Base-by-base conservation (phyloP, 2,888 invertebrate species). In the Ophioninae sp. region DNA sequence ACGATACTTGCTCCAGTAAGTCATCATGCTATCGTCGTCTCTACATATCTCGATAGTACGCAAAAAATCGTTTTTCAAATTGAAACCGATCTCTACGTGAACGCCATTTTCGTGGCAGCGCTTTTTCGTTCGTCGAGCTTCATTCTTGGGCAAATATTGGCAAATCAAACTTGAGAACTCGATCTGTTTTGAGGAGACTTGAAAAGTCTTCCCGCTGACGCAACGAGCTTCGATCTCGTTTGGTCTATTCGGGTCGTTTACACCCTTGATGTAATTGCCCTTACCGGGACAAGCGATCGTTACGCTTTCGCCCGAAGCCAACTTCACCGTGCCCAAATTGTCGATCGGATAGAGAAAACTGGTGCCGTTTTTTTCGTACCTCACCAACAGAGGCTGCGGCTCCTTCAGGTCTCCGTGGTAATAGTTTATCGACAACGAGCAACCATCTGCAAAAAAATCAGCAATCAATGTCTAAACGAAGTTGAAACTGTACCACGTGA, bases 301-400 rank as follows among this genome's bases (percentile, higher is more conserved):
- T 68, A 91, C 83, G 17, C 86, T 86, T 39, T 87, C 73, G 37
- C 86, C 87, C 5, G 20, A 65, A 17, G 65, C 67, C 7, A 92
- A 77, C 8, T 68, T 73, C 59, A 92, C 50, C 2, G 56, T 85
- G 10, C 88, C 87, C 1, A 65, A 64, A 7, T 83, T 80, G 61
- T 87, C 85, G 6, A 82, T 41, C 8, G 91, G 90, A 79, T 90
- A 86, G 20, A 90, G 56, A 73, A 91, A 89, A n/a, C 50, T 64
- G 6, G 61, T 73, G 0, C 37, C 73, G n/a, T 75, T 75, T 8
- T 82, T 78, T 41, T 81, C 77, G 59, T 62, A 7, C 3, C 87
- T 92, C 1, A 96, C 88, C 86, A 95, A 94, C 6, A 96, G 93
- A 0, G 95, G 95, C 88, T 95, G 95, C 0, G 94, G 95, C 81